Conservation (phyloP, 2,797 vertebrate species). For the Cheirogaleus major region DNA sequence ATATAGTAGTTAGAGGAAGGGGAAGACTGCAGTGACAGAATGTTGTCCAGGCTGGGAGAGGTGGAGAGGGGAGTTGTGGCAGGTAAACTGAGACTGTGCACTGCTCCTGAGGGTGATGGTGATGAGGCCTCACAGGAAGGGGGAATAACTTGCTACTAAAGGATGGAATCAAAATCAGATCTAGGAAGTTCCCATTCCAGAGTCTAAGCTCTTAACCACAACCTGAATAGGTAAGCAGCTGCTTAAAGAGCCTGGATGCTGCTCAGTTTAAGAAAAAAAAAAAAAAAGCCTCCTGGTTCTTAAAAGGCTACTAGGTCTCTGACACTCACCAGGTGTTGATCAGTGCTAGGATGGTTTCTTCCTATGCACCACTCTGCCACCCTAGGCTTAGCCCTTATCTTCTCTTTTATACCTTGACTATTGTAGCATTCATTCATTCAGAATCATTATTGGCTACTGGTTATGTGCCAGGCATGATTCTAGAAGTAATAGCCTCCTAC, state of each 20-base stretch:
- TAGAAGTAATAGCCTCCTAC: neutral
- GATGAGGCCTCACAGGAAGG: neutral
- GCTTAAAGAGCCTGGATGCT: neutral
- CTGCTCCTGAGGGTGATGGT: neutral
- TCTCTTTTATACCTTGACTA: neutral
- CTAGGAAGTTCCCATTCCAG: neutral
- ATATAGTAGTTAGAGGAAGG: neutral
- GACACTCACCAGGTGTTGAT: neutral
- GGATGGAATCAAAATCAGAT: neutral
- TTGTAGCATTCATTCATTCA: neutral
- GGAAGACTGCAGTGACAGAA: neutral
- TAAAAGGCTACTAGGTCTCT: neutral
- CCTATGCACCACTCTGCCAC: accelerated
- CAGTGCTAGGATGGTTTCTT: neutral
- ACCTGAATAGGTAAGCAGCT: neutral
- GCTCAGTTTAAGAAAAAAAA: neutral
- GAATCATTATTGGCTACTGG: neutral
- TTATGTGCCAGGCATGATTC: neutral
- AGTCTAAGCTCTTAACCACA: neutral
- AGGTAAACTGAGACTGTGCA: neutral
- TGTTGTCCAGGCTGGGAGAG: neutral
- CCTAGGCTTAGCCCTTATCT: neutral
- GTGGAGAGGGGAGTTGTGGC: neutral
- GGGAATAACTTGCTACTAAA: neutral
- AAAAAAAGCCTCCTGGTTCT: neutral